Conservation (phyloP, 2,888 invertebrate species). For the Eupelmus urozonus region DNA sequence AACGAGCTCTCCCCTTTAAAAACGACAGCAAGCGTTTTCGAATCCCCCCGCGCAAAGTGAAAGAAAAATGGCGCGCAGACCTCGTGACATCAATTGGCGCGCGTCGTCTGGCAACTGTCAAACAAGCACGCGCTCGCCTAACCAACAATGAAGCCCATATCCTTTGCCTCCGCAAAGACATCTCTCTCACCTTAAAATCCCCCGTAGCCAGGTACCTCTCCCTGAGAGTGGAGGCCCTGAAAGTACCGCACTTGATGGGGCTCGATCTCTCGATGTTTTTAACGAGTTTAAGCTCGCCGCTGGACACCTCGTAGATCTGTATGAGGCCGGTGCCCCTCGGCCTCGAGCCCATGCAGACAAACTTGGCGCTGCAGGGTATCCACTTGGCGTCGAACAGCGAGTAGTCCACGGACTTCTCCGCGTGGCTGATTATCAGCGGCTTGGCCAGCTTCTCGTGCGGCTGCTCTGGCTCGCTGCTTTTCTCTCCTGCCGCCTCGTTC, state of each 20-base stretch:
- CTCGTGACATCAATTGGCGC: slow-evolving; percentile 18
- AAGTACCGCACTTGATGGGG: slow-evolving; percentile 94
- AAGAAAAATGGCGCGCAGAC: slow-evolving; percentile 9
- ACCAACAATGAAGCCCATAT: background rate
- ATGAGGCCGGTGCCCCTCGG: slow-evolving; percentile 91
- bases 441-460: slow-evolving; percentile 81
- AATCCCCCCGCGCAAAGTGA: slow-evolving; percentile 21
- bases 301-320: slow-evolving; percentile 88
- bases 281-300: slow-evolving; percentile 85
- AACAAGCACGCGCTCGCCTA: slow-evolving; percentile 8
- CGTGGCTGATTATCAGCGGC: slow-evolving; percentile 93
- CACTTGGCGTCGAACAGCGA: slow-evolving; percentile 95
- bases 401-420: slow-evolving; percentile 89
- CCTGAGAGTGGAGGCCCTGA: slow-evolving; percentile 90
- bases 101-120: slow-evolving; percentile 51
- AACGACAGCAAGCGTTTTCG: background rate
- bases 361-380: slow-evolving; percentile 96
- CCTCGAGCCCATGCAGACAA: slow-evolving; percentile 91
- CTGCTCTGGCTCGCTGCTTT: background rate
- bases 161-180: background rate
- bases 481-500: background rate
- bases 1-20: too few species aligned
- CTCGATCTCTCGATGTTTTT: slow-evolving; percentile 89
- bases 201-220: slow-evolving; percentile 92
- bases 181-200: slow-evolving; percentile 82